These are phyloP conservation scores for Apocheima hispidaria DNA, from an alignment of 2,888 invertebrate species.

Conservation along the genomic window DNA sequence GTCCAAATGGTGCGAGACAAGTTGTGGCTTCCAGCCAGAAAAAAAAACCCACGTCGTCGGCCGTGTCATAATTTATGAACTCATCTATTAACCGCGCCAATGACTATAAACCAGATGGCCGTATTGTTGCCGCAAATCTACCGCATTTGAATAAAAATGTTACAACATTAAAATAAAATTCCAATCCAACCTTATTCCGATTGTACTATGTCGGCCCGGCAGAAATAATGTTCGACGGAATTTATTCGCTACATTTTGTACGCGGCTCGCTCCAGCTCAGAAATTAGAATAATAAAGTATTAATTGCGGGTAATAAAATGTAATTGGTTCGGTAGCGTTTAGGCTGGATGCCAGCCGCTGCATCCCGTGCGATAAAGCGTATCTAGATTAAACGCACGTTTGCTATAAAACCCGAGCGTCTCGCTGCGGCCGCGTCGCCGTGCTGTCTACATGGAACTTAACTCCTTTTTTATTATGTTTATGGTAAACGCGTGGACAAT, in stretches of 20 bases:
- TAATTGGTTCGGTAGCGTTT: constrained; percentile 55
- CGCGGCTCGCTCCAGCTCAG: constrained; percentile 40
- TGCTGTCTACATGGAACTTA: constrained; percentile 74
- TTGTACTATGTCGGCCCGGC: constrained; percentile 18
- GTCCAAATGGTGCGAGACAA: constrained; percentile 35
- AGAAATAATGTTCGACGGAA: constrained; percentile 33
- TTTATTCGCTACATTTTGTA: constrained; percentile 39
- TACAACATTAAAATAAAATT: constrained; percentile 30
- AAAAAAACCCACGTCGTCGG: constrained; percentile 42
- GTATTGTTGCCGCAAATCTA: constrained; percentile 28
- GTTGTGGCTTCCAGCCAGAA: constrained; percentile 56
- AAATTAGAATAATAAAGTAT: constrained; percentile 62
- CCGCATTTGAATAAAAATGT: constrained; percentile 34
- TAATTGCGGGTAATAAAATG: constrained; percentile 56
- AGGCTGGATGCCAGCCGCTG: constrained; percentile 61
- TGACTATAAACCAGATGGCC: constrained; percentile 37
- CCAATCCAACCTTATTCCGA: constrained; percentile 24
- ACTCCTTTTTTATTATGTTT: constrained; percentile 54
- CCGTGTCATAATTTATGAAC: constrained; percentile 34
- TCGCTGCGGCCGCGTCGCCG: constrained; percentile 56
- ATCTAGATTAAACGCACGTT: constrained; percentile 59
- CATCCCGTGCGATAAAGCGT: constrained; percentile 46
- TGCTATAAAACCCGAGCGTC: constrained; percentile 50
- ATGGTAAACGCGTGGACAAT: constrained; percentile 54
- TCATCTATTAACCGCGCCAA: constrained; percentile 35